Conservation (phyloP, 2,113 vertebrate genomes). For the Tiliqua scincoides region DNA sequence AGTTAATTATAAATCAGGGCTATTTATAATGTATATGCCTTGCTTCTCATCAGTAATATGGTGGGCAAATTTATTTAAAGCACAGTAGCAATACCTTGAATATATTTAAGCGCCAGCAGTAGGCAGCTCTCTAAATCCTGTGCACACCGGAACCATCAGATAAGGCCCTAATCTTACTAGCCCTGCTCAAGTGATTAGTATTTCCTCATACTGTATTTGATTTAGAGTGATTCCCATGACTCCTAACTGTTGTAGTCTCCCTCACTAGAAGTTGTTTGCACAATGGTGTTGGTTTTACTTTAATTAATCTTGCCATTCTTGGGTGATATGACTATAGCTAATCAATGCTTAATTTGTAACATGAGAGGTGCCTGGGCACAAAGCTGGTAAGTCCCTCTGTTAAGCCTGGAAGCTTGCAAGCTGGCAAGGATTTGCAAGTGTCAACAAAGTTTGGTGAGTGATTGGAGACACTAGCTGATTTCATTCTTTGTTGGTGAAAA, state of each 20-base stretch:
- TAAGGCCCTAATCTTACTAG: background rate
- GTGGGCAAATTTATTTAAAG: constrained; percentile 17
- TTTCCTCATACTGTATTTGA: background rate
- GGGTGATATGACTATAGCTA: background rate
- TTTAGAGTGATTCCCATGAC: background rate
- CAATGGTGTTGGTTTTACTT: background rate
- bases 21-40: constrained; percentile 22
- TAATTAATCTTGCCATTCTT: background rate
- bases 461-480: background rate
- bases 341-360: background rate
- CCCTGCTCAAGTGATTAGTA: background rate
- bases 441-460: background rate
- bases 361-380: background rate
- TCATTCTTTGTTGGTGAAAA: background rate
- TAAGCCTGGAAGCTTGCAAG: background rate
- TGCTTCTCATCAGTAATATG: background rate
- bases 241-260: background rate
- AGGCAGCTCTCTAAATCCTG: background rate
- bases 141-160: background rate
- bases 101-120: background rate
- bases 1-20: constrained; percentile 58
- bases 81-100: background rate
- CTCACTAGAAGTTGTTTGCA: rapidly evolving
- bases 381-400: background rate
- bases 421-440: background rate